Base-by-base conservation (phyloP, 2,113 vertebrate genomes). In the Gallinago jamesoni region DNA sequence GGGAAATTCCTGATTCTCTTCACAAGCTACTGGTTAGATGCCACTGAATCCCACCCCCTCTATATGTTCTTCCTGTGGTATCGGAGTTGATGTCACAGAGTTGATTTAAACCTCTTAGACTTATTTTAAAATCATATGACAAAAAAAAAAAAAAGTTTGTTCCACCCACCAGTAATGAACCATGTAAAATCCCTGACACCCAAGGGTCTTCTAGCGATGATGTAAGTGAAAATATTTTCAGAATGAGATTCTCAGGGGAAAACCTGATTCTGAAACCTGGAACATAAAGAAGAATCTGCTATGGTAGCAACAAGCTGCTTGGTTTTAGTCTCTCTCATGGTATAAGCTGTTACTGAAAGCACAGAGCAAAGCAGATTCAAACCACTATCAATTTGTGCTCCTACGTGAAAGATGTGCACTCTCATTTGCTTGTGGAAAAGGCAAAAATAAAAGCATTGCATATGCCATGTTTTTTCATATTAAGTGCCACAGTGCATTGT, bases 401-500 rank as follows among this genome's bases (percentile, higher is more conserved):
- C 39, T 83, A 48, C 64, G 30, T 39, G 52, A 67, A 85, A 69
- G 5, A 28, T 0, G 0, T 4, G 10, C 14, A 4, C 16, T 73
- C 30, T 31, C 11, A 12, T 63, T 91, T 24, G 8, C 50, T 41
- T 19, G 37, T 28, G 90, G 72, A 84, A 93, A 76, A 90, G 57
- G 43, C 41, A 79, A 80, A 90, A 83, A 19, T 30, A 41, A 64
- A 50, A 73, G 27, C 20, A 45, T 12, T 52, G 14, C 35, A 23
- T 20, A 33, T 9, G n/a, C 8, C 0, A 0, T 28, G 53, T 67
- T 77, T 41, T 43, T 80, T 59, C 48, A 27, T 74, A 53, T 0
- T 39, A 48, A 63, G 43, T 57, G 74, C 41, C 25, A 24, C 19
- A 27, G n/a, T n/a, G 91, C 45, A 48, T 75, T 83, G 70, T 57